Evolutionary conservation across 1,140 invertebrate genomes (phyloP).

Genomic region (Drosophila funebris): DNA sequence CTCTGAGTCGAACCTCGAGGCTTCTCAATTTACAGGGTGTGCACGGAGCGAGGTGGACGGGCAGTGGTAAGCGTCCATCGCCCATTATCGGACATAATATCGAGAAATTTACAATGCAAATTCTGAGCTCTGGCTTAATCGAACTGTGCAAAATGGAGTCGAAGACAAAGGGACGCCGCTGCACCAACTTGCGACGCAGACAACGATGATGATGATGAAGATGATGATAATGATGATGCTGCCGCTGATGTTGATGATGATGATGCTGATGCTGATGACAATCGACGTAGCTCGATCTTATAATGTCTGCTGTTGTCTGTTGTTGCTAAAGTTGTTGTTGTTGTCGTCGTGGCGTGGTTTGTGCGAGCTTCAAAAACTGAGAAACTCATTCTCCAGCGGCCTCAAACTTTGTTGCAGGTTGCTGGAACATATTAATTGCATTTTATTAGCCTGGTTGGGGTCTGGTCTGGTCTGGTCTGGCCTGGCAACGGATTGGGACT

Average conservation of each 20-base stretch:
- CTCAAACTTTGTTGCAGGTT: conserved; percentile 74
- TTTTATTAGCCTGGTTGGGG: conserved; percentile 70
- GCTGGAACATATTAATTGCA: conserved; percentile 81
- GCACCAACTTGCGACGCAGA: conserved; percentile 3
- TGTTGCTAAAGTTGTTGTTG: background rate
- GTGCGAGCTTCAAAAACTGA: conserved; percentile 55
- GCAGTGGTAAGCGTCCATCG: conserved; percentile 10
- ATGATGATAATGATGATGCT: conserved; percentile 27
- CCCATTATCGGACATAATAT: conserved; percentile 62
- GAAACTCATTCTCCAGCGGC: conserved; percentile 33
- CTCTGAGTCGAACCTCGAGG: background rate
- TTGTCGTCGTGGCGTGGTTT: conserved; percentile 52
- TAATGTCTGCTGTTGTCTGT: background rate
- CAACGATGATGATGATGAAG: background rate
- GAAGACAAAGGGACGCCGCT: conserved; percentile 37
- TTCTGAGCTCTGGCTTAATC: conserved; percentile 56
- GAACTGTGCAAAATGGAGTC: conserved; percentile 63
- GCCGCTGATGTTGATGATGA: too few species aligned
- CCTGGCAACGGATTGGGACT: background rate
- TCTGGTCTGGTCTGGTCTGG: background rate
- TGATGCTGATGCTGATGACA: conserved; percentile 13
- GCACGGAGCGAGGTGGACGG: background rate
- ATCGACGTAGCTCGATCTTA: conserved; percentile 10
- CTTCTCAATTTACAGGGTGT: conserved; percentile 25
- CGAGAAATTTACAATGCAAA: conserved; percentile 78